Evolutionary conservation across 2,888 invertebrate species (phyloP).

Genomic region (Mystacides longicornis): DNA sequence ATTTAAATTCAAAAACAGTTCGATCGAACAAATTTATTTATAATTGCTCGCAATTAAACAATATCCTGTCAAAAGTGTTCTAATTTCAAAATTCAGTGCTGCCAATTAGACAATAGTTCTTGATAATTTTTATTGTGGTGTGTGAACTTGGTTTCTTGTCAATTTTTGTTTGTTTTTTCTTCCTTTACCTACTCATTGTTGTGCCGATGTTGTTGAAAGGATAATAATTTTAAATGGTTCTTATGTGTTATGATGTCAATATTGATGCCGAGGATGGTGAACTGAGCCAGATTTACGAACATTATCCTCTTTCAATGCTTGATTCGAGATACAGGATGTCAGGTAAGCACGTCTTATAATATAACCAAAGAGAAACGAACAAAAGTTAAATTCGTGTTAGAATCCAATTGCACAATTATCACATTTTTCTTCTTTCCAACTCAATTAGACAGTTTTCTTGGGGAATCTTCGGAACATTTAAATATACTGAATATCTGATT

Average conservation of each 20-base stretch:
- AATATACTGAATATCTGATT: too few species aligned
- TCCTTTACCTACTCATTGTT: neutral
- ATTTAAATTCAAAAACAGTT: neutral
- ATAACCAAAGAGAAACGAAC: too few species aligned
- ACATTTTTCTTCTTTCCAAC: too few species aligned
- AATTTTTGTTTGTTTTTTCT: neutral
- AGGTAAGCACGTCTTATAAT: too few species aligned
- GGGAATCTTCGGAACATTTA: too few species aligned
- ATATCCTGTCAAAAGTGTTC: slow-evolving; percentile 1
- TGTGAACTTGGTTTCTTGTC: neutral
- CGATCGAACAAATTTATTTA: neutral
- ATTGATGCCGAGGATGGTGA: neutral
- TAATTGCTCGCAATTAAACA: neutral
- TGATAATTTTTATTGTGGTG: neutral
- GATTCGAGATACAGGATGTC: slow-evolving; percentile 23
- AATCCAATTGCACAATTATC: too few species aligned
- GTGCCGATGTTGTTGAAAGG: neutral
- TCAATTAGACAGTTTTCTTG: too few species aligned
- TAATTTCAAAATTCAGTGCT: neutral
- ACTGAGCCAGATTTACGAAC: neutral
- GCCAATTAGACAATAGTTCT: neutral
- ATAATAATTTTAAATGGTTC: slow-evolving; percentile 1
- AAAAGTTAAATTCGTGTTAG: too few species aligned
- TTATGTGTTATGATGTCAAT: neutral
- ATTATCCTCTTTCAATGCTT: slow-evolving; percentile 16